Evolutionary conservation across 1,140 invertebrate species (phyloP), one percentile per base, ranked within the genome.

Genomic region (Brachionus calyciflorus): DNA sequence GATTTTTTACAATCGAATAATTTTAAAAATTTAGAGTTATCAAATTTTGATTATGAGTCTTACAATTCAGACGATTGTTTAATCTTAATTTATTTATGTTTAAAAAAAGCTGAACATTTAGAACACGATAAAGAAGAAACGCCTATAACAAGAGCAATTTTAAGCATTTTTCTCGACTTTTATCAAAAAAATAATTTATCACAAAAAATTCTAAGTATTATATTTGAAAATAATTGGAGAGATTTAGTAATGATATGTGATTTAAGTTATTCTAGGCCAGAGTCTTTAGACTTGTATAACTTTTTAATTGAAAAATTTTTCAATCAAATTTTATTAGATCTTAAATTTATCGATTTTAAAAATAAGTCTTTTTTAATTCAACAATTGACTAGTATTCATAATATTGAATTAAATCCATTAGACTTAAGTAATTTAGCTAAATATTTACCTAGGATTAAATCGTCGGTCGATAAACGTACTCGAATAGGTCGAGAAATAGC

Each of bases 271-370:
- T 44, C 24, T 30, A 73, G 46, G 51, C 6, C 26, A 14, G 19
- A 53, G 5, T 24, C 46, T 0, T 24, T 14, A 9, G 28, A 40
- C 24, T 51, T 73, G 9, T 49, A 30, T 30, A 12, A 10, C 17
- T 51, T 28, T 73, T 73, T 73, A n/a, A 12, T 73, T 24, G 44
- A 73, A 40, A 30, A 10, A 12, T 73, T 73, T 51, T 37, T 3
- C 19, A 3, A n/a, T 19, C 46, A 55, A 73, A 33, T 73, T 40
- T 40, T 51, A 17, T 24, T 19, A 49, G 69, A 73, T 41, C 12
- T 73, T n/a, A n/a, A 12, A 3, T 51, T 73, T 5, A 21, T 73
- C 19, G 69, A 73, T 30, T 24, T 10, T 3, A 46, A 51, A 49
- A 33, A 49, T 19, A 21, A 28, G 3, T 26, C 69, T 40, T 28